Evolutionary conservation across 2,113 vertebrate species (phyloP).

Genomic region (Aegithalos caudatus): DNA sequence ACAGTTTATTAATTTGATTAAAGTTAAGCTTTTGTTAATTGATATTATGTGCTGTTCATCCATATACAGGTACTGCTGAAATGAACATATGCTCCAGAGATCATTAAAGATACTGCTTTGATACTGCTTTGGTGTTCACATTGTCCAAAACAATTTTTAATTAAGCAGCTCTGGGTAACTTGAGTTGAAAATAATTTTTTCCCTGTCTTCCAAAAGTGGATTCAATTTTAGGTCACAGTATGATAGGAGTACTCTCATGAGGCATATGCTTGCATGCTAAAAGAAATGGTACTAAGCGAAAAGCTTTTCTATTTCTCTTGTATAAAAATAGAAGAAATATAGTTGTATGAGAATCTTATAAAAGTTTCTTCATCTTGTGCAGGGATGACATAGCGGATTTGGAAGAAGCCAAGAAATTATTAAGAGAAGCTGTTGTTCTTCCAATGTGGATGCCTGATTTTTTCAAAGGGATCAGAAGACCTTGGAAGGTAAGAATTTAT

Average conservation of each 20-base stretch:
- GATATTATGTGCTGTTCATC: background rate
- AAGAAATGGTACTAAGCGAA: background rate
- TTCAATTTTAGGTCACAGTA: slow-evolving; percentile 25
- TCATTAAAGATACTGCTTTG: background rate
- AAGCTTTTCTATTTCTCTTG: background rate
- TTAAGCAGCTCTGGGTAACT: slow-evolving; percentile 23
- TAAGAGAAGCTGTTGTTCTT: slow-evolving; percentile 83
- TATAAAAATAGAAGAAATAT: background rate
- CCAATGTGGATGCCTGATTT: slow-evolving; percentile 88
- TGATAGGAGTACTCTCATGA: slow-evolving; percentile 7
- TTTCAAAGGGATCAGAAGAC: slow-evolving; percentile 83
- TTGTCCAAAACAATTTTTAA: slow-evolving; percentile 45
- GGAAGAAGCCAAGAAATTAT: slow-evolving; percentile 83
- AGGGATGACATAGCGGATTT: slow-evolving; percentile 84
- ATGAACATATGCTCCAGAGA: background rate
- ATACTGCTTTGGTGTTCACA: background rate
- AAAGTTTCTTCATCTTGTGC: slow-evolving; percentile 9
- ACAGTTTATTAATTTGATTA: background rate
- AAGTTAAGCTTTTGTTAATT: background rate
- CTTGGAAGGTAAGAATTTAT: slow-evolving; percentile 78
- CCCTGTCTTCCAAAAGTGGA: background rate
- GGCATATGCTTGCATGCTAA: background rate
- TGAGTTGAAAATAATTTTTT: slow-evolving; percentile 11
- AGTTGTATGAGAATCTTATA: background rate
- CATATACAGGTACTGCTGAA: background rate